A percentile compares a stretch with the other conserved stretches of the same genome.
Conservation (phyloP, 2,888 invertebrate genomes). For the Caenorhabditis sp. region DNA sequence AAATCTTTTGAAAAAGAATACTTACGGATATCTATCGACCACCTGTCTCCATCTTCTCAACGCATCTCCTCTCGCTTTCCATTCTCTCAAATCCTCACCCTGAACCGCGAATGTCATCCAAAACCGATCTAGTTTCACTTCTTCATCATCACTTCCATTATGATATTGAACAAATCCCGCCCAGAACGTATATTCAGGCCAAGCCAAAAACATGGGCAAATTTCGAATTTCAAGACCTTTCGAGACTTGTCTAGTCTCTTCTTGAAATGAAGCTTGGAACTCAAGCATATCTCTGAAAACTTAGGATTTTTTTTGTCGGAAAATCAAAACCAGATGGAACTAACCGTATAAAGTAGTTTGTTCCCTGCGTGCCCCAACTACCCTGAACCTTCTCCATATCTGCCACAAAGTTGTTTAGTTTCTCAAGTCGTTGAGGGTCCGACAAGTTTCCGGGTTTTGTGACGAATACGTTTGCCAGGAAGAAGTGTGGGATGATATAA, state of each 20-base stretch:
- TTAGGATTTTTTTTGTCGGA: neutral
- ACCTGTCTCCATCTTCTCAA: slow-evolving; percentile 57
- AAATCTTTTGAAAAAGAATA: too few species aligned
- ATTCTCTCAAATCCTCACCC: slow-evolving; percentile 52
- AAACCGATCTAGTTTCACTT: slow-evolving; percentile 39
- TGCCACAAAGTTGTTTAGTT: slow-evolving; percentile 51
- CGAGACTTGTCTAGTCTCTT: slow-evolving; percentile 12
- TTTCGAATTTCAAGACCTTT: slow-evolving; percentile 20
- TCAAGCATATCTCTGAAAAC: slow-evolving; percentile 37
- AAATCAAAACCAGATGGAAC: neutral
- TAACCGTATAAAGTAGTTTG: slow-evolving; percentile 52
- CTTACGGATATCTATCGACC: slow-evolving; percentile 61
- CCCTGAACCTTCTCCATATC: slow-evolving; percentile 61
- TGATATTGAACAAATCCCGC: slow-evolving; percentile 54
- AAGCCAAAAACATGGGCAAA: slow-evolving; percentile 55
- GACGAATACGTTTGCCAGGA: slow-evolving; percentile 57
- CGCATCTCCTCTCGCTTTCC: slow-evolving; percentile 55
- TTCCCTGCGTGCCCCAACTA: slow-evolving; percentile 59
- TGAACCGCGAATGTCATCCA: slow-evolving; percentile 60
- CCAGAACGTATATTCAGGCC: slow-evolving; percentile 65
- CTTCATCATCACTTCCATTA: slow-evolving; percentile 16
- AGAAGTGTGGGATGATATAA: slow-evolving; percentile 65
- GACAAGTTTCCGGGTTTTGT: slow-evolving; percentile 60
- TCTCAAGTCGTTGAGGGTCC: slow-evolving; percentile 33
- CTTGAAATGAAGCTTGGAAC: slow-evolving; percentile 36